Conservation (phyloP, 2,113 vertebrate genomes). For the Equus przewalskii region DNA sequence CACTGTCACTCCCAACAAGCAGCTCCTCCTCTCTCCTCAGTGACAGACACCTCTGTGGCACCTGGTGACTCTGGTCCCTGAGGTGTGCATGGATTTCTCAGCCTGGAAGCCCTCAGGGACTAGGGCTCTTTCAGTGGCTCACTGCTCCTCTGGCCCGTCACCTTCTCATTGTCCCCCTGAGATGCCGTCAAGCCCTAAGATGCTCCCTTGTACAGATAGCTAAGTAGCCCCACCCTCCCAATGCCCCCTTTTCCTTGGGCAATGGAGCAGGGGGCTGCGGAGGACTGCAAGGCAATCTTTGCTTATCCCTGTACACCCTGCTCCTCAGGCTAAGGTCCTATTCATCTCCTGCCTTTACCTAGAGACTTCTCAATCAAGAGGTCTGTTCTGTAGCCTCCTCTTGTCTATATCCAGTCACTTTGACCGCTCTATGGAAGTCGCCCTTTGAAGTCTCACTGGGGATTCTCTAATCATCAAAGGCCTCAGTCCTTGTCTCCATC, state of each 20-base stretch:
- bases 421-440: background rate
- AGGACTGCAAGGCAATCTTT: background rate
- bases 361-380: background rate
- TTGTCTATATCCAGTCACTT: background rate
- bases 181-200: background rate
- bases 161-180: background rate
- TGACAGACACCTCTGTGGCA: background rate
- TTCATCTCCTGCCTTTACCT: background rate
- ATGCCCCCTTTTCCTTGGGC: background rate
- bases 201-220: background rate
- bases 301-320: background rate
- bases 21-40: background rate
- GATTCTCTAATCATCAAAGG: background rate
- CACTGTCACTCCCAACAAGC: background rate
- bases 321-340: background rate
- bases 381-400: background rate
- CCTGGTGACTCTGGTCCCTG: background rate
- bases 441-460: background rate
- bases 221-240: background rate
- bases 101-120: background rate
- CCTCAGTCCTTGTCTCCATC: background rate
- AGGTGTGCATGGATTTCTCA: background rate
- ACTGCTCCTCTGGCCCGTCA: background rate
- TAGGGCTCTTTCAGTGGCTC: background rate
- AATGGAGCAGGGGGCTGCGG: too few relatives aligned